phyloP scores from a whole-genome alignment of 2,888 invertebrate genomes.

The Leptinotarsa tumamoca region DNA sequence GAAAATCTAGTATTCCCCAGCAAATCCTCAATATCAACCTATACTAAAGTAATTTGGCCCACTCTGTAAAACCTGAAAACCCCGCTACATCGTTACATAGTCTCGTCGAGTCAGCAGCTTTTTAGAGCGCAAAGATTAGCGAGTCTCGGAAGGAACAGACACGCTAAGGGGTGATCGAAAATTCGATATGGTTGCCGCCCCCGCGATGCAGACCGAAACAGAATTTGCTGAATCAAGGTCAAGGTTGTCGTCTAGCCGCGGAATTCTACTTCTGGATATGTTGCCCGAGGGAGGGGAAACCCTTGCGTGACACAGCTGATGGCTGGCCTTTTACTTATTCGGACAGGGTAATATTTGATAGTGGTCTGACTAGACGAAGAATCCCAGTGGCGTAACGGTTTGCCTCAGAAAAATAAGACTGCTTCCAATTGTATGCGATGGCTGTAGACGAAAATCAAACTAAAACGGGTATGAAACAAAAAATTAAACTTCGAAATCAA shows the following conservation, averaged over 20 bases:
- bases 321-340: neutral
- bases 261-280: conserved; percentile 39
- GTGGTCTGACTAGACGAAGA: neutral
- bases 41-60: neutral
- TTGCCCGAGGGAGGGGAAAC: conserved; percentile 17
- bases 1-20: too few relatives aligned
- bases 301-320: conserved; percentile 25
- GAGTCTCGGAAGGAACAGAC: conserved; percentile 37
- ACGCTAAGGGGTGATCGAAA: conserved; percentile 29
- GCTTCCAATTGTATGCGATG: too few relatives aligned
- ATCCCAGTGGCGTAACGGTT: neutral
- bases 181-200: conserved; percentile 32
- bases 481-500: too few relatives aligned
- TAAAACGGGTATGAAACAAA: too few relatives aligned
- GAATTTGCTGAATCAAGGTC: conserved; percentile 34
- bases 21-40: neutral
- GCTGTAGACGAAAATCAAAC: too few relatives aligned
- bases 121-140: conserved; percentile 25
- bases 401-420: neutral
- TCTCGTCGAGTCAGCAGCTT: conserved; percentile 31
- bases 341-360: neutral
- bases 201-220: conserved; percentile 42
- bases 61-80: neutral
- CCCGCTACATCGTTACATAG: neutral
- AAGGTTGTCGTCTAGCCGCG: conserved; percentile 41